phyloP scores from a whole-genome alignment of 2,113 vertebrate genomes.

The Leptosomus discolor region DNA sequence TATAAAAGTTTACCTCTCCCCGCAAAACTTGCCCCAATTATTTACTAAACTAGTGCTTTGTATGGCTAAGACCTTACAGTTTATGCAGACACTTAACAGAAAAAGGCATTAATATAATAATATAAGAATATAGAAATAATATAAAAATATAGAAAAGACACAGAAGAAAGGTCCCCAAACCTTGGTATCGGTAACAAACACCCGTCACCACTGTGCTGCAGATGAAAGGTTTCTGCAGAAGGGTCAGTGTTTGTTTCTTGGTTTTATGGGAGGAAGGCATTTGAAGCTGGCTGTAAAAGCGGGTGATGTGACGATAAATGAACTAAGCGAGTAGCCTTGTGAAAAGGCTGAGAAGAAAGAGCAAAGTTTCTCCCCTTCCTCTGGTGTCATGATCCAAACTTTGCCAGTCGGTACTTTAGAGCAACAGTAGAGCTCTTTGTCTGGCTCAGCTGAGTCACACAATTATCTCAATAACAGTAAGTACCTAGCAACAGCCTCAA shows the following conservation, averaged over 20 bases:
- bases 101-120: not conserved
- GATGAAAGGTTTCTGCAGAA: not conserved
- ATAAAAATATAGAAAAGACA: not conserved
- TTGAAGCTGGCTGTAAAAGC: not conserved
- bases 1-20: not conserved
- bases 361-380: not conserved
- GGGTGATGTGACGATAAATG: not conserved
- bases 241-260: not conserved
- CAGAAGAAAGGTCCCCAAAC: not conserved
- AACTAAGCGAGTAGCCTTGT: not conserved
- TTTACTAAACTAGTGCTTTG: not conserved
- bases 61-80: not conserved
- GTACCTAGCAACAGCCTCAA: constrained; percentile 51
- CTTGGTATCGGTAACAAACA: not conserved
- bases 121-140: not conserved
- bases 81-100: not conserved
- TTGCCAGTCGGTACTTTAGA: not conserved
- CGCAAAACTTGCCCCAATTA: not conserved
- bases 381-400: not conserved
- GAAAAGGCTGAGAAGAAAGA: not conserved
- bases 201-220: not conserved
- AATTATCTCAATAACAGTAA: constrained; percentile 58
- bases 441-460: constrained; percentile 50
- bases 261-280: not conserved
- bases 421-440: constrained; percentile 51